phyloP scores from a whole-genome alignment of 2,888 invertebrate genomes.

The Gymnocheta viridis region DNA sequence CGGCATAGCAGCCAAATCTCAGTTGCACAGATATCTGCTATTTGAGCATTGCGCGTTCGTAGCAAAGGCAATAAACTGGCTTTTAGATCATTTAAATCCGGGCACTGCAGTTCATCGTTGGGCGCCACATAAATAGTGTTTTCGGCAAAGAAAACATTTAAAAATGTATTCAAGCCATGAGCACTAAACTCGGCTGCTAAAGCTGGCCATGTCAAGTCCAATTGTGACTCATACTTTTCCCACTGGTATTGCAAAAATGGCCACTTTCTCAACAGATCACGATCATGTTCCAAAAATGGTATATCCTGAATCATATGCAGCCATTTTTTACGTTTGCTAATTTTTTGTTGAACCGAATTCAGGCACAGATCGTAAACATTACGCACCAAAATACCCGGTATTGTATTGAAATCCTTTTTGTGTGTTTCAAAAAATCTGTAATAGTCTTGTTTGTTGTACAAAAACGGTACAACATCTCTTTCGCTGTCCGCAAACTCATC shows the following conservation, averaged over 20 bases:
- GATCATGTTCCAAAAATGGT: slow-evolving; percentile 73
- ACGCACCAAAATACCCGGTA: slow-evolving; percentile 74
- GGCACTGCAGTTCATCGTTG: slow-evolving; percentile 73
- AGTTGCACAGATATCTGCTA: slow-evolving; percentile 74
- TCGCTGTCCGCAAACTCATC: not conserved
- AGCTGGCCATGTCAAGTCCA: slow-evolving; percentile 74
- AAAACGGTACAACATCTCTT: slow-evolving; percentile 74
- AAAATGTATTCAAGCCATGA: slow-evolving; percentile 75
- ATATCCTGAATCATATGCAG: slow-evolving; percentile 73
- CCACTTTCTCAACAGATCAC: slow-evolving; percentile 72
- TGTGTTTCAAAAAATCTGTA: slow-evolving; percentile 76
- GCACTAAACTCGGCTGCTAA: slow-evolving; percentile 76
- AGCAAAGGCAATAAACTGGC: slow-evolving; percentile 71
- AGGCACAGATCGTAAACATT: slow-evolving; percentile 76
- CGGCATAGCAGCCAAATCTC: slow-evolving; percentile 77
- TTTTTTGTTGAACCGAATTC: not conserved
- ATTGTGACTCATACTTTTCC: slow-evolving; percentile 69
- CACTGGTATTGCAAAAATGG: slow-evolving; percentile 78
- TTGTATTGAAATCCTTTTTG: slow-evolving; percentile 73
- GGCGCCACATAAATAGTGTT: slow-evolving; percentile 76
- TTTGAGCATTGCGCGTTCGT: slow-evolving; percentile 73
- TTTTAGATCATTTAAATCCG: slow-evolving; percentile 65
- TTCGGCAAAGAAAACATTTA: slow-evolving; percentile 78
- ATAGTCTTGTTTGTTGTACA: slow-evolving; percentile 78
- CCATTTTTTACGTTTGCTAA: slow-evolving; percentile 69